These are phyloP conservation scores for Danio choprae DNA, from an alignment of 2,797 vertebrate genomes.

Conservation along the genomic window DNA sequence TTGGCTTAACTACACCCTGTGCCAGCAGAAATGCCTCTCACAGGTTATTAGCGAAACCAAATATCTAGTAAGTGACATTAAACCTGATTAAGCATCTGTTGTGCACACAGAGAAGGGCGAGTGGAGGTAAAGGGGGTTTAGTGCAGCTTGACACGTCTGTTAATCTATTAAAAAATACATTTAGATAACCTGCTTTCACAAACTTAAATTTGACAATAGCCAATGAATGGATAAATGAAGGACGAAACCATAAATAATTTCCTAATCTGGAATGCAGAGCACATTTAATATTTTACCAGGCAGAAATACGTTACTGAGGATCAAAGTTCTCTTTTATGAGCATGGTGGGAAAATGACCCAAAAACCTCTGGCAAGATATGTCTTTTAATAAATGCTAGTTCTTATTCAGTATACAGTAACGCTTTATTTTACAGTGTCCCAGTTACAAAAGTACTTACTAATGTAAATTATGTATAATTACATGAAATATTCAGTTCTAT, in stretches of 20 bases:
- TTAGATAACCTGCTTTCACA: not conserved
- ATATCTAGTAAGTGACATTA: constrained; percentile 46
- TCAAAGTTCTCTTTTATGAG: constrained; percentile 33
- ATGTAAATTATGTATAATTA: too few relatives aligned
- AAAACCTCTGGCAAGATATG: not conserved
- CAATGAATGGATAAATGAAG: not conserved
- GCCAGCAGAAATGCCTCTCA: constrained; percentile 22
- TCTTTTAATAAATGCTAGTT: not conserved
- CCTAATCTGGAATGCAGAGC: not conserved
- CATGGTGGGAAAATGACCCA: not conserved
- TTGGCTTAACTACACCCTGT: constrained; percentile 57
- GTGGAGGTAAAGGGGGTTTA: not conserved
- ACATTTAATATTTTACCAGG: constrained; percentile 18
- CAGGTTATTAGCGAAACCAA: constrained; percentile 32
- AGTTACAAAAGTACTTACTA: too few relatives aligned
- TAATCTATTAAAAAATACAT: constrained; percentile 30
- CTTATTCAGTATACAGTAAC: too few relatives aligned
- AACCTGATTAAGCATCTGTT: constrained; percentile 53
- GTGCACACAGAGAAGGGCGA: constrained; percentile 4
- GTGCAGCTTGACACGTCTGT: not conserved
- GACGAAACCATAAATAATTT: not conserved
- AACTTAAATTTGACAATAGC: not conserved
- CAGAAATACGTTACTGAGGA: not conserved
- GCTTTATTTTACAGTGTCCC: too few relatives aligned
- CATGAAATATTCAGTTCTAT: too few relatives aligned